A percentile compares a stretch with the other conserved stretches of the same genome.
Evolutionary conservation across 2,797 vertebrate genomes (phyloP).

Genomic region (Botia kubotai): DNA sequence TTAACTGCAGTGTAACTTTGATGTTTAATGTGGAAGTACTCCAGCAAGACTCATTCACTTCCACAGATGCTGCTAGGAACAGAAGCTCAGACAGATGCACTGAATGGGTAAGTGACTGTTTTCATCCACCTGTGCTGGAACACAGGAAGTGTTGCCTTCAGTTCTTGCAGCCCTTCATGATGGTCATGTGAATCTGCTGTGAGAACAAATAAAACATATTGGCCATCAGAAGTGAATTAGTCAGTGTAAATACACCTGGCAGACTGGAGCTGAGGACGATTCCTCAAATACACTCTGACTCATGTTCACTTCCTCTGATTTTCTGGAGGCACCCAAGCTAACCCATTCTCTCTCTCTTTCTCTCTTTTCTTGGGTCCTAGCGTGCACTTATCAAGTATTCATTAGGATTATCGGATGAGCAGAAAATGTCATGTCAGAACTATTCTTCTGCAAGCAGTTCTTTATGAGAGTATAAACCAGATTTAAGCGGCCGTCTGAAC

Average conservation of each 20-base stretch:
- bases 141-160: not conserved
- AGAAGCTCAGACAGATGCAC: not conserved
- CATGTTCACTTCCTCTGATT: constrained; percentile 7
- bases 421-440: constrained; percentile 32
- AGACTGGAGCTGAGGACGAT: not conserved
- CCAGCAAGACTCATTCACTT: not conserved
- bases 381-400: constrained; percentile 40
- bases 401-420: constrained; percentile 41
- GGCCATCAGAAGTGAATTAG: not conserved
- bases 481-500: constrained; percentile 18
- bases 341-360: not conserved
- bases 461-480: constrained; percentile 32
- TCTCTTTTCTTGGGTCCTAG: not conserved
- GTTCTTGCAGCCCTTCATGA: not conserved
- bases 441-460: constrained; percentile 11
- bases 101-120: not conserved
- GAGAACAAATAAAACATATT: constrained; percentile 12
- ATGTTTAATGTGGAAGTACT: constrained; percentile 1
- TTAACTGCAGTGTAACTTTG: not conserved
- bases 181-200: constrained; percentile 1
- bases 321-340: constrained; percentile 12
- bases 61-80: not conserved
- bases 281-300: constrained; percentile 4
- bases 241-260: not conserved
- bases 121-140: constrained; percentile 5